phyloP scores from a whole-genome alignment of 1,140 invertebrate genomes.

The Arion vulgaris region DNA sequence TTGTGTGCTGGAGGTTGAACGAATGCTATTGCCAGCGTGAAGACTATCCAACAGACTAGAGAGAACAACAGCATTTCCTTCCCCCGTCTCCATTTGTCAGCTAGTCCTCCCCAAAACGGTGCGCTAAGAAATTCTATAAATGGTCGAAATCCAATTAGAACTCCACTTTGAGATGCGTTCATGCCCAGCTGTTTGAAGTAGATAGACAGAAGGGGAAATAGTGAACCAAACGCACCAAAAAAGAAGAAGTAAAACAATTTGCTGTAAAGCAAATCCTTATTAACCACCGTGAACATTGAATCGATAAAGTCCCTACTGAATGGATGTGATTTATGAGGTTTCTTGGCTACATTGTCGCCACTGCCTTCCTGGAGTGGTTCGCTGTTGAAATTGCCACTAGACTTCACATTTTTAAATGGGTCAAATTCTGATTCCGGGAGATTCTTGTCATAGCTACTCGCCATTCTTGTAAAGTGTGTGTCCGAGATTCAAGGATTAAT shows the following conservation, averaged over 20 bases:
- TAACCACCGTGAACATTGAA: slow-evolving; percentile 63
- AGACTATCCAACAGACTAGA: slow-evolving; percentile 94
- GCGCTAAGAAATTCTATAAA: slow-evolving; percentile 98
- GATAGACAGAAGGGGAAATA: slow-evolving; percentile 97
- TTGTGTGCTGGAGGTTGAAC: slow-evolving; percentile 92
- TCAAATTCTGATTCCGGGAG: slow-evolving; percentile 54
- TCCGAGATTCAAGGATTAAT: too few species aligned
- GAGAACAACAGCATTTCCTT: slow-evolving; percentile 88
- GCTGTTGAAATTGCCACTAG: slow-evolving; percentile 36
- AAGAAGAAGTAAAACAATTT: slow-evolving; percentile 97
- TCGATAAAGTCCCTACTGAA: slow-evolving; percentile 65
- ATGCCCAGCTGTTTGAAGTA: slow-evolving; percentile 99
- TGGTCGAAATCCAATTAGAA: slow-evolving; percentile 83
- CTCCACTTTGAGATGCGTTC: slow-evolving; percentile 94
- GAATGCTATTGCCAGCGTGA: slow-evolving; percentile 95
- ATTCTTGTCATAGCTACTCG: neutral
- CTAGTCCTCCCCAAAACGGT: slow-evolving; percentile 97
- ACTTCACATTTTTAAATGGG: slow-evolving; percentile 51
- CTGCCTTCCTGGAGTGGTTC: slow-evolving; percentile 18
- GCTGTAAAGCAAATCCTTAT: slow-evolving; percentile 67
- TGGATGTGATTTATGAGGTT: slow-evolving; percentile 74
- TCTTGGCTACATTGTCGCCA: slow-evolving; percentile 37
- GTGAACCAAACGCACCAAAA: slow-evolving; percentile 97
- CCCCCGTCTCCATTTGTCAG: slow-evolving; percentile 81
- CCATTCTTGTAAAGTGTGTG: too few species aligned